Evolutionary conservation across 2,888 invertebrate species (phyloP), one percentile per base, ranked within the genome.

Genomic region (Zhuqinia jingwanae): DNA sequence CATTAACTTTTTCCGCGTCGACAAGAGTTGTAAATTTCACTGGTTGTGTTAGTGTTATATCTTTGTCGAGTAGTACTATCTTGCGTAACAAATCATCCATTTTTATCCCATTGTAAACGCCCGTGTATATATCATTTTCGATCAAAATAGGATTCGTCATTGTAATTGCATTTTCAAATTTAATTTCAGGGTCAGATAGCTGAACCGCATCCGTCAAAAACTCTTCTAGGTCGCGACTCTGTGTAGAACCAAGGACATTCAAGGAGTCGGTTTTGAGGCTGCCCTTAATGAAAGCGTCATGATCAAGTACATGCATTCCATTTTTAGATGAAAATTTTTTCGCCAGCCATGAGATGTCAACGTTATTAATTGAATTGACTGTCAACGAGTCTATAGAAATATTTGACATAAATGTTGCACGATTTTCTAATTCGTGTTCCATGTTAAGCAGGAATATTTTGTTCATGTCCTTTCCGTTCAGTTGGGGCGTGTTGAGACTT

Each of bases 361-460:
- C 30, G 42, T 27, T 27, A 68, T 89, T 89, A 13, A 89, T 53
- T 50, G 17, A 83, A 53, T 70, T n/a, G 11, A 36, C 58, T 6
- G n/a, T 80, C n/a, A 47, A 80, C 27, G 13, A 60, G 2, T 27
- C 82, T 73, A 42, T 76, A 42, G n/a, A 58, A 15, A 45, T 68
- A 50, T 68, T 68, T 80, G 22, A 50, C 13, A 11, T 65, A 36
- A 50, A 81, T 1, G 42, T 73, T n/a, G 60, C 25, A 11, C 58
- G 36, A 6, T 27, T 47, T 36, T 47, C 27, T 0, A 90, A 76
- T 0, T 20, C 78, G 78, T 89, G 89, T 15, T 82, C 20, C 2
- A 65, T 77, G 25, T 81, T 6, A 10, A 88, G 65, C 0, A 76
- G 81, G 15, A 90, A 87, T 0, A 89, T 36, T 10, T 85, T 83